These are phyloP conservation scores for Pentalonia nigronervosa DNA, from an alignment of 1,140 invertebrate genomes.

Conservation along the genomic window DNA sequence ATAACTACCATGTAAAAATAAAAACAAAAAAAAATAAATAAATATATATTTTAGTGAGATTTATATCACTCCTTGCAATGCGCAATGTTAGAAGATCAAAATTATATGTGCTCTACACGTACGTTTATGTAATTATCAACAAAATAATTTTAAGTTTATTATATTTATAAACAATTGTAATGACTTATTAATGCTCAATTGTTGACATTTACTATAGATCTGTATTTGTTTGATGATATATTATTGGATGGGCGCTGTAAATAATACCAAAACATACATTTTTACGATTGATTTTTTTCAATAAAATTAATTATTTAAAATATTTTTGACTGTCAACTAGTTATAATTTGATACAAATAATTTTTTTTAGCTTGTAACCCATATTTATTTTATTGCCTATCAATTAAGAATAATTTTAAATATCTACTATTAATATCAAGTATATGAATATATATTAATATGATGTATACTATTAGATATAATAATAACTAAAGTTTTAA, in stretches of 20 bases:
- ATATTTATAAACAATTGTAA: slow-evolving; percentile 37
- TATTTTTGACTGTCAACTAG: neutral
- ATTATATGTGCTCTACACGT: neutral
- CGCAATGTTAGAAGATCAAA: slow-evolving; percentile 11
- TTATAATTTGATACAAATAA: neutral
- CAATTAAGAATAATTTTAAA: neutral
- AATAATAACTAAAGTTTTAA: neutral
- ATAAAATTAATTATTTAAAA: neutral
- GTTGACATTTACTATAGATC: slow-evolving; percentile 46
- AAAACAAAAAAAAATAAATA: no score
- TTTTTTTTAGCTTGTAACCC: neutral
- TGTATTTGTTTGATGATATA: slow-evolving; percentile 44
- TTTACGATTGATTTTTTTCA: slow-evolving; percentile 7
- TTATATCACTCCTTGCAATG: neutral
- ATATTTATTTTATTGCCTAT: neutral
- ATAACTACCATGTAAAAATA: slow-evolving; percentile 18
- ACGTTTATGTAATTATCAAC: slow-evolving; percentile 21
- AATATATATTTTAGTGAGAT: neutral
- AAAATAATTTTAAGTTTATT: slow-evolving; percentile 42
- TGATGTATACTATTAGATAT: slow-evolving; percentile 35
- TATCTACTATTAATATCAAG: slow-evolving; percentile 9
- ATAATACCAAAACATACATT: neutral
- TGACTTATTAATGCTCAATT: slow-evolving; percentile 50
- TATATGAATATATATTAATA: neutral
- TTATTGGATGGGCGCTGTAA: slow-evolving; percentile 30